These are phyloP conservation scores for Orthonevra nobilis DNA, from an alignment of 2,888 invertebrate genomes.

Conservation along the genomic window DNA sequence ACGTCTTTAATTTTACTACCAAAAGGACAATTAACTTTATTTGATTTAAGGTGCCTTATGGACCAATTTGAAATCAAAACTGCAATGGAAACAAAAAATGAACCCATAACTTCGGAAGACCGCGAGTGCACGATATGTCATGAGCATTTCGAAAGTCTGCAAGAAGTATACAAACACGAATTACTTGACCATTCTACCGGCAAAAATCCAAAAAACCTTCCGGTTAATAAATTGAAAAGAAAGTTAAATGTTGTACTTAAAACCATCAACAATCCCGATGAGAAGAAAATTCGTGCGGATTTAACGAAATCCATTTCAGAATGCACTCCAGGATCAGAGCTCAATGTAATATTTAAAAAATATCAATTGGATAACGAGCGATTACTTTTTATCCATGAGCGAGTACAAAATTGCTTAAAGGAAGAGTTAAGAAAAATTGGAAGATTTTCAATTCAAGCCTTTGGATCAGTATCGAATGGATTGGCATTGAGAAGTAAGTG, in stretches of 20 bases:
- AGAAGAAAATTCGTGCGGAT: constrained; percentile 66
- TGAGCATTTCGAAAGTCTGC: constrained; percentile 71
- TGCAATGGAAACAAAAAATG: not conserved
- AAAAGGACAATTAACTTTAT: too few relatives aligned
- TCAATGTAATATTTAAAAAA: constrained; percentile 72
- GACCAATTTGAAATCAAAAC: too few relatives aligned
- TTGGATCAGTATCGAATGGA: constrained; percentile 88
- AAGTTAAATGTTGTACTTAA: constrained; percentile 71
- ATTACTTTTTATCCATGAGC: constrained; percentile 72
- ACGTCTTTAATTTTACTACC: too few relatives aligned
- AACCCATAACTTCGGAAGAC: not conserved
- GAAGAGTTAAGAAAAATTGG: constrained; percentile 75
- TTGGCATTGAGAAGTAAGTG: constrained; percentile 83
- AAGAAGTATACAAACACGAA: constrained; percentile 76
- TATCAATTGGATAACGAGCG: constrained; percentile 70
- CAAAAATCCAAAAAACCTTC: constrained; percentile 50
- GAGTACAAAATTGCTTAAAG: constrained; percentile 73
- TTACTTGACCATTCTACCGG: constrained; percentile 72
- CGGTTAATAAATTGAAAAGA: constrained; percentile 71
- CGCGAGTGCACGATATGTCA: constrained; percentile 74
- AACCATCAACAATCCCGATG: constrained; percentile 70
- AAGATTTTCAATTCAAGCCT: constrained; percentile 81
- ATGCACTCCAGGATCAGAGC: constrained; percentile 68
- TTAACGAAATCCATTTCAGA: constrained; percentile 65
- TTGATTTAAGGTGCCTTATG: too few relatives aligned